A percentile compares a stretch with the other conserved stretches of the same genome.
Conservation (phyloP, 2,888 invertebrate species). For the Drosophila eohydei region DNA sequence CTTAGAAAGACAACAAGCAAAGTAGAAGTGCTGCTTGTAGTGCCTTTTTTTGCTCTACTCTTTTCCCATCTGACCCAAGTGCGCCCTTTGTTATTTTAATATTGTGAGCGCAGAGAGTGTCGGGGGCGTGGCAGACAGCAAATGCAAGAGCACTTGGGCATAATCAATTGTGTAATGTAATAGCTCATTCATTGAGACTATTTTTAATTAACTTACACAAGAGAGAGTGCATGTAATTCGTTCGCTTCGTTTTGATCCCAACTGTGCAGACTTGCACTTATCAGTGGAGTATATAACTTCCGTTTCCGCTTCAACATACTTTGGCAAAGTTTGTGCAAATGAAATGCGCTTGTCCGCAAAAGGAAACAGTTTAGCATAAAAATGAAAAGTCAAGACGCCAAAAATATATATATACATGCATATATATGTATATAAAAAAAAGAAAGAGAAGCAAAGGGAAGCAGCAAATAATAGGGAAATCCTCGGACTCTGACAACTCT, state of each 20-base stretch:
- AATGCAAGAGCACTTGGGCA: conserved; percentile 49
- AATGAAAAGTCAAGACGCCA: conserved; percentile 58
- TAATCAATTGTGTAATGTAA: conserved; percentile 67
- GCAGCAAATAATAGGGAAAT: conserved; percentile 41
- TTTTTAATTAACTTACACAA: conserved; percentile 61
- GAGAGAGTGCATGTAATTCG: conserved; percentile 19
- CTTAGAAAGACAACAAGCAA: conserved; percentile 54
- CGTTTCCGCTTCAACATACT: conserved; percentile 66
- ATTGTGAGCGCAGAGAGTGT: conserved; percentile 24
- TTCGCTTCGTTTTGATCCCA: conserved; percentile 24
- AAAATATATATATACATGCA: conserved; percentile 1
- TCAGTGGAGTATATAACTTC: conserved; percentile 65
- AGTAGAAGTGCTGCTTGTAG: conserved; percentile 29
- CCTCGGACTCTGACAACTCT: conserved; percentile 46
- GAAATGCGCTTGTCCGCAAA: conserved; percentile 65
- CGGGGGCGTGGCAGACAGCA: conserved; percentile 24
- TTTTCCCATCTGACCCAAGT: conserved; percentile 45
- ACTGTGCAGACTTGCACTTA: conserved; percentile 46
- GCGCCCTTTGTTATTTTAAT: conserved; percentile 60
- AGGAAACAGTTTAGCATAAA: conserved; percentile 69
- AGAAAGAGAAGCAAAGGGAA: background rate
- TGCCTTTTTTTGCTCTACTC: conserved; percentile 5
- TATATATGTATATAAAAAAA: background rate
- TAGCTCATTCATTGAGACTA: conserved; percentile 57
- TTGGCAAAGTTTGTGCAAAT: conserved; percentile 62